A percentile compares a stretch with the other conserved stretches of the same genome.
phyloP scores from a whole-genome alignment of 1,140 invertebrate species.

The Zaprionus camerounensis region DNA sequence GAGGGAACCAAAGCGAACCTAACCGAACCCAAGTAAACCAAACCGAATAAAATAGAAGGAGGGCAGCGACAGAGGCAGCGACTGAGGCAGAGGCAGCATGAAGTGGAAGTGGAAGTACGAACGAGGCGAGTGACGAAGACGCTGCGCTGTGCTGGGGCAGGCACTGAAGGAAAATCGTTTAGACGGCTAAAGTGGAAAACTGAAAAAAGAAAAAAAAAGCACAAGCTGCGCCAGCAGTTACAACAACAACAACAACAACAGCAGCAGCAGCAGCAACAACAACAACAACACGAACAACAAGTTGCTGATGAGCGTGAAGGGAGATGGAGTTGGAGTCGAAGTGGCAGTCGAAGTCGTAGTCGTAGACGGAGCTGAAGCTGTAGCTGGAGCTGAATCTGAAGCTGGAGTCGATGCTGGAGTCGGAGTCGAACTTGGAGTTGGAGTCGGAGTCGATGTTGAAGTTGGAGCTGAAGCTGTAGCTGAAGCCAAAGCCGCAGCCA shows the following conservation, averaged over 20 bases:
- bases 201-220: constrained; percentile 53
- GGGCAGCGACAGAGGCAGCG: neutral
- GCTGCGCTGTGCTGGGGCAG: constrained; percentile 1
- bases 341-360: constrained; percentile 10
- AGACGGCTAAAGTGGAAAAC: constrained; percentile 52
- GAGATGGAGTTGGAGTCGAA: constrained; percentile 19
- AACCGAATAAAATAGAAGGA: constrained; percentile 1
- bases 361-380: constrained; percentile 4
- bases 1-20: neutral
- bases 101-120: neutral
- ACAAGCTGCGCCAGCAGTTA: constrained; percentile 48
- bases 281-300: constrained; percentile 42
- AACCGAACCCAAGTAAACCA: constrained; percentile 8
- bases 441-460: constrained; percentile 3
- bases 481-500: constrained; percentile 11
- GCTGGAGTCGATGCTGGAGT: neutral
- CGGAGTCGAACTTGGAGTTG: no score
- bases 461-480: constrained; percentile 8
- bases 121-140: constrained; percentile 31
- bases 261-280: constrained; percentile 23
- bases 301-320: constrained; percentile 61
- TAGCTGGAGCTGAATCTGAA: neutral
- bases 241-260: constrained; percentile 28
- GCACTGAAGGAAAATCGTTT: constrained; percentile 45
- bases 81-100: neutral